phyloP scores from a whole-genome alignment of 2,888 invertebrate genomes.

The Timandra comae region DNA sequence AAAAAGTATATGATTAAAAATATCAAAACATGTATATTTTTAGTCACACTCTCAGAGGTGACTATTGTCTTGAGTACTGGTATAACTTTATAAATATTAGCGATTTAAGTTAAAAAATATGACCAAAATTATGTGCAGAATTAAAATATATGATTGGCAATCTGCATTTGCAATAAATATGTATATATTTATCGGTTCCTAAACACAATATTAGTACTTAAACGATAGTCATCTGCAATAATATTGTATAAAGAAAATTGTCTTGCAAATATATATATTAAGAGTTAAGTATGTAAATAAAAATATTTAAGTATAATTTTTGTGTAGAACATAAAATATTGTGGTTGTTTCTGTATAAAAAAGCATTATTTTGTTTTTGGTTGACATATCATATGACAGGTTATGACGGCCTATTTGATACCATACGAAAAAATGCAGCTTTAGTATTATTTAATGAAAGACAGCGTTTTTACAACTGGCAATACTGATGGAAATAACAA shows the following conservation, averaged over 20 bases:
- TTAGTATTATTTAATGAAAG: neutral
- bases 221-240: slow-evolving; percentile 25
- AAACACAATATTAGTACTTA: too few species aligned
- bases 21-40: too few species aligned
- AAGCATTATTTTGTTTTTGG: slow-evolving; percentile 14
- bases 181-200: too few species aligned
- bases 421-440: slow-evolving; percentile 1
- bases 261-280: slow-evolving; percentile 38
- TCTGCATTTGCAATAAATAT: too few species aligned
- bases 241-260: slow-evolving; percentile 36
- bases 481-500: too few species aligned
- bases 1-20: too few species aligned
- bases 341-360: slow-evolving; percentile 49
- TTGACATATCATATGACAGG: slow-evolving; percentile 1
- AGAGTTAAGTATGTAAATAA: slow-evolving; percentile 62
- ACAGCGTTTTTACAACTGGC: neutral
- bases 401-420: slow-evolving; percentile 3
- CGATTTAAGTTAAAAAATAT: too few species aligned
- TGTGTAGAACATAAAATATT: slow-evolving; percentile 57
- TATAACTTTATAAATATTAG: too few species aligned
- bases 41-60: too few species aligned
- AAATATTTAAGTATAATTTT: slow-evolving; percentile 56
- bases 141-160: too few species aligned
- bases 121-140: too few species aligned
- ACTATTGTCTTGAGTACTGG: too few species aligned